Conservation (phyloP, 2,797 vertebrate genomes). For the Austrolebias charrua region DNA sequence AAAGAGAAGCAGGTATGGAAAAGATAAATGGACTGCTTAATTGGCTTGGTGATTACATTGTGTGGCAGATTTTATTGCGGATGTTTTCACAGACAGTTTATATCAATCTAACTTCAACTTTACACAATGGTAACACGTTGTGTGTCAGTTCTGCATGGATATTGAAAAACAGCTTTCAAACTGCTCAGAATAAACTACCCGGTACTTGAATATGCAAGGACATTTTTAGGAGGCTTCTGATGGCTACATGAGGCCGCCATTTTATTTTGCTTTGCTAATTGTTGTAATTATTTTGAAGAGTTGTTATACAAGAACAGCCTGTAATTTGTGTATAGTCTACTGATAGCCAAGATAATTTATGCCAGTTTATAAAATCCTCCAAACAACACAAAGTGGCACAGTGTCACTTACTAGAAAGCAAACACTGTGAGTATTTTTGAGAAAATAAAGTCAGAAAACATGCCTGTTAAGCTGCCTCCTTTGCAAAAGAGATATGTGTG, state of each 20-base stretch:
- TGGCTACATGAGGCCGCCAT: slow-evolving; percentile 13
- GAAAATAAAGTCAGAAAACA: too few relatives aligned
- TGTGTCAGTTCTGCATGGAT: slow-evolving; percentile 12
- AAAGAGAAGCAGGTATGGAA: slow-evolving; percentile 34
- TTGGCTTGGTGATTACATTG: slow-evolving; percentile 32
- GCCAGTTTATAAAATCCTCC: slow-evolving; percentile 14
- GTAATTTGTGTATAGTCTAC: slow-evolving; percentile 33
- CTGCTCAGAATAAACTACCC: slow-evolving; percentile 13
- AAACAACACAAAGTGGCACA: slow-evolving; percentile 11
- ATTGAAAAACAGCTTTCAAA: background rate
- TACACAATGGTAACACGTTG: slow-evolving; percentile 25
- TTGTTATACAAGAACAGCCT: slow-evolving; percentile 33
- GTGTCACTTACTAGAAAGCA: background rate
- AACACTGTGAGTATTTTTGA: background rate
- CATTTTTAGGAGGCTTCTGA: slow-evolving; percentile 15
- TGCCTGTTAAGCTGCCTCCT: too few relatives aligned
- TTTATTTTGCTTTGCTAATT: slow-evolving; percentile 35
- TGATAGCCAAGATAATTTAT: slow-evolving; percentile 22
- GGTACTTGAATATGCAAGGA: slow-evolving; percentile 5
- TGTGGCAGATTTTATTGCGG: slow-evolving; percentile 24
- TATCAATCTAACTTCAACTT: slow-evolving; percentile 19
- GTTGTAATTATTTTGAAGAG: slow-evolving; percentile 34
- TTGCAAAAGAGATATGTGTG: too few relatives aligned
- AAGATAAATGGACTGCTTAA: slow-evolving; percentile 45
- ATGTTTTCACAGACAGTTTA: slow-evolving; percentile 24